Conservation (phyloP, 2,113 vertebrate genomes). For the Meles meles region DNA sequence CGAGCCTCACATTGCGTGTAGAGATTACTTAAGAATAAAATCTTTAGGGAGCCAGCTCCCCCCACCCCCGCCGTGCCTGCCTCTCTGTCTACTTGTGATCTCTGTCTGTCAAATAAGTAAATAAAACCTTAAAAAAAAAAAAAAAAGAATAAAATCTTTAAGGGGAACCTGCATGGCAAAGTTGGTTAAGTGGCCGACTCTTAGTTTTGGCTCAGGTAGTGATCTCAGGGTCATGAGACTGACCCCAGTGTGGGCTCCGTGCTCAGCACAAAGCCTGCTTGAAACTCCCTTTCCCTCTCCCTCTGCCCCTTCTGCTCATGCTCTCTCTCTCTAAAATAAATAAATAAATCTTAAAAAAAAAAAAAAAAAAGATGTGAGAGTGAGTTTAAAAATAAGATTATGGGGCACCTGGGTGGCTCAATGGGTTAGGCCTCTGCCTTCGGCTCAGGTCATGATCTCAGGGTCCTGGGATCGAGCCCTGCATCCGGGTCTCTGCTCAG, state of each 20-base stretch:
- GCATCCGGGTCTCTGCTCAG: too few relatives aligned
- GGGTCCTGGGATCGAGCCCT: too few relatives aligned
- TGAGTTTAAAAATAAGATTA: background rate
- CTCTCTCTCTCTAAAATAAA: background rate
- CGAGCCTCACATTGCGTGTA: background rate
- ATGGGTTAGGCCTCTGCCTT: too few relatives aligned
- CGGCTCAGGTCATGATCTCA: too few relatives aligned
- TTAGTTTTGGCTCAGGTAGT: too few relatives aligned
- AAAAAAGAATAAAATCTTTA: background rate
- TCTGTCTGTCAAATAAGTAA: too few relatives aligned
- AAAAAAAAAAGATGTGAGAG: background rate
- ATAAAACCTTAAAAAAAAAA: too few relatives aligned
- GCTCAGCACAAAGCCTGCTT: background rate
- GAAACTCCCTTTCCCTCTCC: background rate
- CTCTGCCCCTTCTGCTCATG: background rate
- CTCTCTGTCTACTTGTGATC: too few relatives aligned
- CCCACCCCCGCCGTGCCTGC: accelerated
- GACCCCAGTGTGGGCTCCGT: too few relatives aligned
- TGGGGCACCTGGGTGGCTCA: background rate
- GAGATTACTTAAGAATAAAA: background rate
- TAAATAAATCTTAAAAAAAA: background rate
- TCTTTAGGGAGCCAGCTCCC: background rate
- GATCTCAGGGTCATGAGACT: too few relatives aligned
- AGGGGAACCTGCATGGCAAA: too few relatives aligned
- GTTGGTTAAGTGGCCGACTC: too few relatives aligned